Base-by-base conservation (phyloP, 2,888 invertebrate genomes). In the Macrosiphum euphorbiae region DNA sequence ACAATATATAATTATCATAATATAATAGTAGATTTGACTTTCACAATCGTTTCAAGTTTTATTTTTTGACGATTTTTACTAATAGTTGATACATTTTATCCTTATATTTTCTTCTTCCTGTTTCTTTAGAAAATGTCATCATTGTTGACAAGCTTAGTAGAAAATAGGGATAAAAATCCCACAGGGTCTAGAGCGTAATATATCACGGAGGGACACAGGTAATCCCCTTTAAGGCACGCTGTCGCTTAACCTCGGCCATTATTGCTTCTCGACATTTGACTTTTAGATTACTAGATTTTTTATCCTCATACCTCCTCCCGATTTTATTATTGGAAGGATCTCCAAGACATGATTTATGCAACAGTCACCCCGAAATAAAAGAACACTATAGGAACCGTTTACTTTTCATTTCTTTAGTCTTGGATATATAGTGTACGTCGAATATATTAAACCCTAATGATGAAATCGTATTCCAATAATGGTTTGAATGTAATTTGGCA, bases 201-300 rank as follows among this genome's bases (percentile, higher is more conserved):
- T 94, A 94, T 94, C 94, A 94, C 41, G n/a, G 85, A 90, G 94
- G 86, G 94, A 94, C 90, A 94, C 94, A 94, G 94, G 94, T 94
- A 94, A 94, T 94, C 94, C 94, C 94, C 86, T 94, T 90, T 94
- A 94, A 61, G 90, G 94, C 90, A 78, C 13, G 90, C 94, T 94
- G 94, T 94, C 94, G 94, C 94, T 94, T 94, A 94, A 94, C 94
- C 94, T 94, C 90, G 94, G 86, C 94, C 94, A 90, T 94, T 94
- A 94, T 94, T 94, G 90, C 94, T 90, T 94, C 94, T 94, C 94
- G 94, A 94, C 94, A 94, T 94, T 94, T 94, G 94, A 94, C 94
- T 94, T 94, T 94, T 90, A 94, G 94, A 94, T 94, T 94, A 61
- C 90, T 90, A 94, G 90, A 35, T 90, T 86, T 90, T 90, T 94